These are phyloP conservation scores for Okamejei kenojei DNA, from an alignment of 2,797 vertebrate genomes.

Conservation along the genomic window DNA sequence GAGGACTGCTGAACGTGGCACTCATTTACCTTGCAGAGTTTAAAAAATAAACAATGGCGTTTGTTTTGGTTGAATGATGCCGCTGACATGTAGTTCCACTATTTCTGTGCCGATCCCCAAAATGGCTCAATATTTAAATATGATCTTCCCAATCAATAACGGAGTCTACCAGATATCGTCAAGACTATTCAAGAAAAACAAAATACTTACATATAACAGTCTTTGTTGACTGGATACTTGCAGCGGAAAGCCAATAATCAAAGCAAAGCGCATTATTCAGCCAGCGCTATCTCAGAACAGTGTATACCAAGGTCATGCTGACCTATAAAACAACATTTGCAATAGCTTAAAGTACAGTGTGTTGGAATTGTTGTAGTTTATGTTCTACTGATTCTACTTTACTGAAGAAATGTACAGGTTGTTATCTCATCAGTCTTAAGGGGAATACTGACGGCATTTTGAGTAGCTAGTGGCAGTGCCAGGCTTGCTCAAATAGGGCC, in stretches of 20 bases:
- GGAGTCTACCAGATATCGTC: too few relatives aligned
- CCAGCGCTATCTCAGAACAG: background rate
- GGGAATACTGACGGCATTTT: background rate
- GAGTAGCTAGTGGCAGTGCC: background rate
- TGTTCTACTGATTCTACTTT: background rate
- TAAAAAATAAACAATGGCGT: too few relatives aligned
- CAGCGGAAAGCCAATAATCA: background rate
- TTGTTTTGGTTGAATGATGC: too few relatives aligned
- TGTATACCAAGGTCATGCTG: background rate
- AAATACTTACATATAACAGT: background rate
- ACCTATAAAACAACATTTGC: slow-evolving; percentile 2
- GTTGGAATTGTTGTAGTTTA: background rate
- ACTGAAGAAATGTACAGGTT: background rate
- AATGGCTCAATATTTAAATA: background rate
- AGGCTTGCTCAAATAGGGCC: background rate
- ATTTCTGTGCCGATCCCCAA: too few relatives aligned
- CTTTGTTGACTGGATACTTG: background rate
- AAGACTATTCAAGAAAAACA: background rate
- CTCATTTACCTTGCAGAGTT: too few relatives aligned
- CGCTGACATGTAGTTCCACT: too few relatives aligned
- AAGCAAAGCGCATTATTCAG: background rate
- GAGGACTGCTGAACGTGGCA: too few relatives aligned
- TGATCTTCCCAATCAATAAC: background rate
- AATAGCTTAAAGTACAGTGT: background rate
- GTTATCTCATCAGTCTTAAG: background rate